phyloP scores from a whole-genome alignment of 2,113 vertebrate species.

The Sinocyclocheilus rhinocerous region DNA sequence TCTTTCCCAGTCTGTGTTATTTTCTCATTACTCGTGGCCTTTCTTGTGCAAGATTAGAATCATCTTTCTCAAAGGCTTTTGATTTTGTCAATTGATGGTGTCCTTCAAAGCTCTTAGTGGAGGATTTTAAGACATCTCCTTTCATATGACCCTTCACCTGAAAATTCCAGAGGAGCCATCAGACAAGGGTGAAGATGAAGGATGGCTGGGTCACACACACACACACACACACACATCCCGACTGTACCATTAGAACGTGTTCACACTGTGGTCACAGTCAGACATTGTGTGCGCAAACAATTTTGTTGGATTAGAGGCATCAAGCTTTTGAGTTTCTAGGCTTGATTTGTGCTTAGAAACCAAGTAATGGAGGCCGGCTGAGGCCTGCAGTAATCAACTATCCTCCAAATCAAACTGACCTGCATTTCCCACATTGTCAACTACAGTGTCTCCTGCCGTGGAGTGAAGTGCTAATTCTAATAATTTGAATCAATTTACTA shows the following conservation, averaged over 20 bases:
- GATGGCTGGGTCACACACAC: neutral
- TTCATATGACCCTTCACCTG: slow-evolving; percentile 34
- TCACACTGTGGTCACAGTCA: neutral
- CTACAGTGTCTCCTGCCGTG: neutral
- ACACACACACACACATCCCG: neutral
- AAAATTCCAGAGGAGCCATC: slow-evolving; percentile 17
- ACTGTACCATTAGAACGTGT: slow-evolving; percentile 1
- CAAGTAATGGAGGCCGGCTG: neutral
- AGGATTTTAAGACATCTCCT: slow-evolving; percentile 1
- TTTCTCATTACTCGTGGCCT: slow-evolving; percentile 8
- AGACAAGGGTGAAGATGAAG: neutral
- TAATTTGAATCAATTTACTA: slow-evolving; percentile 1
- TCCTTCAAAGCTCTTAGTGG: slow-evolving; percentile 13
- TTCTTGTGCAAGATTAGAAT: neutral
- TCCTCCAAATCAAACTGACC: neutral
- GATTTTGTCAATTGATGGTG: slow-evolving; percentile 4
- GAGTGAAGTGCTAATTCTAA: neutral
- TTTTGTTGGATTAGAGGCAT: neutral
- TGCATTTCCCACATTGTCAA: slow-evolving; percentile 17
- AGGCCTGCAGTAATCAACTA: slow-evolving; percentile 5
- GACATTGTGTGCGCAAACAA: slow-evolving; percentile 13
- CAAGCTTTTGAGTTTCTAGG: neutral
- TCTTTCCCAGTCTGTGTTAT: slow-evolving; percentile 10
- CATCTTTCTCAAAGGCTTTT: slow-evolving; percentile 7
- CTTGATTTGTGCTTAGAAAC: slow-evolving; percentile 7